Base-by-base conservation (phyloP, 2,888 invertebrate genomes). In the Melieria picta region DNA sequence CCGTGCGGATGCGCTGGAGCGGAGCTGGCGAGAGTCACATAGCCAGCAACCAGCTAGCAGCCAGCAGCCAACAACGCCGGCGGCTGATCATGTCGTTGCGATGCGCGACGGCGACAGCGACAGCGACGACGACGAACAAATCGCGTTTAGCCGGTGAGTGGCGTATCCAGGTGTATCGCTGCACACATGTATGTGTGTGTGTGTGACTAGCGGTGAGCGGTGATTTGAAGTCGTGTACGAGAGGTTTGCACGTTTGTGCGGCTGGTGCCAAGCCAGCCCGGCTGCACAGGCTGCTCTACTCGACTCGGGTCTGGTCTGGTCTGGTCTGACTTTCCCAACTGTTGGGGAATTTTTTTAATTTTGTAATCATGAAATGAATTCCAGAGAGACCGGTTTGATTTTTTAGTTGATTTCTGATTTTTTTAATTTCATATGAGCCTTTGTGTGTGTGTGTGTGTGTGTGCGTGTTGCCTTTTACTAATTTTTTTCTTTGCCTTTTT, bases 381-480 rank as follows among this genome's bases (percentile, higher is more conserved):
- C 62, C 60, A 72, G 71, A 72, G 70, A 71, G 72, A 76, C 75
- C 72, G 74, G 75, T 75, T 75, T 71, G 7, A 30, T 52, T 64
- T 63, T 63, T 16, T 7, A 48, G 13, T n/a, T 65, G 7, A 11
- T 68, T 30, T 30, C 2, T 30, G 30, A 30, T 30, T 30, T 30
- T 30, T 30, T 30, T 30, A 1, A 30, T 30, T 30, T 30, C 30
- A 30, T 30, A 30, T 30, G 30, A 30, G 30, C 0, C 30, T 30
- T 30, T 30, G 30, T 58, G 11, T 52, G 3, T 30, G 48, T 30
- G 48, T 43, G 5, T 13, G 58, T 42, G 9, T 30, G 66, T 42
- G 48, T 66, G 42, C 42, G 13, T 66, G 30, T 69, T 61, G 55
- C 52, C 6, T 62, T 68, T 62, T 56, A 30, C 5, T 4, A 48